A percentile compares a stretch with the other conserved stretches of the same genome.
Conservation (phyloP, 2,797 vertebrate genomes). For the Micropoecilia bifurca region DNA sequence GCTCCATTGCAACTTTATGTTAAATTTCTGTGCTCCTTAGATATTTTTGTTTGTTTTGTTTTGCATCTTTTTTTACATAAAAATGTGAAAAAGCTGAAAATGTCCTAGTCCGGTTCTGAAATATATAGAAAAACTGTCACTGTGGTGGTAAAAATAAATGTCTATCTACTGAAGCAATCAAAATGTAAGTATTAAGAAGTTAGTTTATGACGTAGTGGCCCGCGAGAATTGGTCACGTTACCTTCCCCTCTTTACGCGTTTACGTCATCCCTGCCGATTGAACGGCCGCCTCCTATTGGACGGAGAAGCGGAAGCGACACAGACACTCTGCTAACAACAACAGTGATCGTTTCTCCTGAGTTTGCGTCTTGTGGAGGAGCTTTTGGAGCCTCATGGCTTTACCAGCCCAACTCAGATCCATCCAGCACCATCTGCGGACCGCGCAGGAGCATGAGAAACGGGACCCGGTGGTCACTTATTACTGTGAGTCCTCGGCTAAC, state of each 20-base stretch:
- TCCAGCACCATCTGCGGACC: constrained; percentile 94
- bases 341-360: constrained; percentile 7
- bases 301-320: constrained; percentile 59
- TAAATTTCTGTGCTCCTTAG: too few species aligned
- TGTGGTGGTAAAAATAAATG: too few species aligned
- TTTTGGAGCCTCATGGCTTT: constrained; percentile 79
- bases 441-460: constrained; percentile 93
- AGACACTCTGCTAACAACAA: constrained; percentile 38
- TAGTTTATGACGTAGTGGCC: neutral
- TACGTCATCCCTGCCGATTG: constrained; percentile 44
- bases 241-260: neutral
- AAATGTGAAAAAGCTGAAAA: neutral
- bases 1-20: too few species aligned
- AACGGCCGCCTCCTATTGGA: constrained; percentile 47
- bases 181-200: neutral
- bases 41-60: too few species aligned
- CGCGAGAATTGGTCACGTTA: neutral
- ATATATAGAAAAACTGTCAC: too few species aligned
- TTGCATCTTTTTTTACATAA: neutral
- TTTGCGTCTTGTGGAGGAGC: neutral
- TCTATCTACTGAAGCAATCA: neutral
- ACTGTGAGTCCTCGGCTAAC: constrained; percentile 87
- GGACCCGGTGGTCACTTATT: constrained; percentile 94
- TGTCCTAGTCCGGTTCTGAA: too few species aligned
- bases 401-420: constrained; percentile 85